Conservation (phyloP, 2,888 invertebrate species). For the Drosophila vallismaia region DNA sequence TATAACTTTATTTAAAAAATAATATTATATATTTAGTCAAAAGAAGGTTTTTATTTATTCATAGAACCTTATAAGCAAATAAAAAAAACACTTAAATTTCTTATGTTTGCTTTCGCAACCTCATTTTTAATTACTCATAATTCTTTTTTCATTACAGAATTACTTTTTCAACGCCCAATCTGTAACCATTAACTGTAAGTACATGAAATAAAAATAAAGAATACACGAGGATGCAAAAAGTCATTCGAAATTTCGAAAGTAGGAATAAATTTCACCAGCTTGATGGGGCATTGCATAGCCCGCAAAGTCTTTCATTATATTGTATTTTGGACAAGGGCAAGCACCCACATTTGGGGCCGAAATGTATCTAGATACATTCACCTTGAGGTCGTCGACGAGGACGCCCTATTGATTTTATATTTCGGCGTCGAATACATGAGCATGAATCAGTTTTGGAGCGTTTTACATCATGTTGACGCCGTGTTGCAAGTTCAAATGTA, state of each 20-base stretch:
- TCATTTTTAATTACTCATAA: background rate
- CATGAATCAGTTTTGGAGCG: slow-evolving; percentile 38
- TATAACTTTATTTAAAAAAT: no score
- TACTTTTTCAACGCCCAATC: background rate
- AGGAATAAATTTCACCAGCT: slow-evolving; percentile 16
- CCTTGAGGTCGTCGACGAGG: slow-evolving; percentile 44
- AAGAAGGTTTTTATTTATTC: no score
- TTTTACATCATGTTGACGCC: slow-evolving; percentile 38
- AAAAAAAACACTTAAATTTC: background rate
- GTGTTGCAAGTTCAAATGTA: slow-evolving; percentile 72
- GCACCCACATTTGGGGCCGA: slow-evolving; percentile 14
- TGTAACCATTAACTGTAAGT: slow-evolving; percentile 24
- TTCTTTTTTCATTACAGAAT: slow-evolving; percentile 11
- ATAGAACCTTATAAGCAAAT: background rate
- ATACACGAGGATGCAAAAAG: background rate
- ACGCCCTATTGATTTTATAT: slow-evolving; percentile 60
- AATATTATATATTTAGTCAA: no score
- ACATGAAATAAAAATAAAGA: background rate
- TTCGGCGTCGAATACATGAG: slow-evolving; percentile 2
- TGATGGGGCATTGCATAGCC: background rate
- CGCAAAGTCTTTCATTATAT: background rate
- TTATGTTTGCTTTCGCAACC: background rate
- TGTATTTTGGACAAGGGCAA: slow-evolving; percentile 15
- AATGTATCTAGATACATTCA: slow-evolving; percentile 35
- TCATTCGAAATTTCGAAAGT: background rate